Evolutionary conservation across 1,140 invertebrate genomes (phyloP), one percentile per base, ranked within the genome.

Genomic region (Liolophura sinensis): DNA sequence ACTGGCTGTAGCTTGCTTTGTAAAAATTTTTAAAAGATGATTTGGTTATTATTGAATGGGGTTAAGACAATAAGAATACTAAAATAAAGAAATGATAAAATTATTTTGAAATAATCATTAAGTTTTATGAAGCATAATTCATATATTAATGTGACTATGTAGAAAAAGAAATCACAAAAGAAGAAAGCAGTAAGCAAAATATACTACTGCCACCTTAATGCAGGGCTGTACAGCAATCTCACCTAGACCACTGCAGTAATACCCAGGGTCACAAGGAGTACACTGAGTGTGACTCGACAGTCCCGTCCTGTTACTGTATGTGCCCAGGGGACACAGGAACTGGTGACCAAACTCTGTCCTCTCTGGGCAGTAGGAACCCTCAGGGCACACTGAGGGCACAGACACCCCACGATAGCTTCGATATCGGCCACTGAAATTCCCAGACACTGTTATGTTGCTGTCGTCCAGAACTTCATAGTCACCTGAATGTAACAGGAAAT

Each of bases 231-330:
- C 3, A 9, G 31, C 31, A 3, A 40, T n/a, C 71, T 40, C 68
- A 82, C 81, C 81, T 76, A 74, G 60, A n/a, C 80, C 80, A 54
- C 58, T 60, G 65, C 81, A 83, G 68, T 73, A 83, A 22, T 55
- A 67, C 1, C 79, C 79, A 16, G 79, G 78, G 22, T 74, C 72
- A 70, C 81, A 83, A 1, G 78, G 77, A 25, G 78, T 76, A 64
- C 81, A 83, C 64, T 81, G 79, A 49, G 72, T 68, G 5, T 57
- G 60, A 27, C 60, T 70, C 22, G 64, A 60, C 20, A 83, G 68
- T 22, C 76, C 77, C 20, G 75, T 80, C 55, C 50, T 67, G 73
- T 81, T 83, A 67, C 77, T 79, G 60, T 74, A 78, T 51, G 69
- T 73, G 16, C 79, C 79, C n/a, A 67, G 65, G 20, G 77, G 78